These are phyloP conservation scores for Pseudomyrmex concolor DNA, from an alignment of 1,140 invertebrate genomes.

Conservation along the genomic window DNA sequence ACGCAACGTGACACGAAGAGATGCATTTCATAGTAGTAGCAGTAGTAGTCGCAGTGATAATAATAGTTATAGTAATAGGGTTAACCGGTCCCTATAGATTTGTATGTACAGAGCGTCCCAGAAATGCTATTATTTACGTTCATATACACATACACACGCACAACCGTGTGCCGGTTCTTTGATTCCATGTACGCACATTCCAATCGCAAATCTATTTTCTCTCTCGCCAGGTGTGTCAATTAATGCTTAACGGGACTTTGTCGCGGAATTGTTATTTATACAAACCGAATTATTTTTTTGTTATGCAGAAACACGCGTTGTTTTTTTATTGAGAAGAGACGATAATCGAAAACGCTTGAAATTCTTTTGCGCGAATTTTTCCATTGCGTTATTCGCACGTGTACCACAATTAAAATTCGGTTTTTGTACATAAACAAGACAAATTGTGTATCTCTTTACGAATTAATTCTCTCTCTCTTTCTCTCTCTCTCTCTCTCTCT, in stretches of 20 bases:
- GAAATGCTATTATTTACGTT: background rate
- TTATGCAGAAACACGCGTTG: too few species aligned
- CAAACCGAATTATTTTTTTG: too few species aligned
- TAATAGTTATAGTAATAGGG: too few species aligned
- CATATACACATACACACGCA: too few species aligned
- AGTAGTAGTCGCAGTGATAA: background rate
- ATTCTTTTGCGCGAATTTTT: background rate
- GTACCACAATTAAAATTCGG: background rate
- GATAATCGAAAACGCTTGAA: background rate
- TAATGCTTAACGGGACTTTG: too few species aligned
- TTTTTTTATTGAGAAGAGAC: too few species aligned
- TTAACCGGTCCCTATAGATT: conserved; percentile 18
- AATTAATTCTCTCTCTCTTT: conserved; percentile 32
- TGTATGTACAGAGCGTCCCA: conserved; percentile 33
- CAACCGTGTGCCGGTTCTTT: too few species aligned
- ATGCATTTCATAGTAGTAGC: conserved; percentile 32
- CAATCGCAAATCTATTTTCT: too few species aligned
- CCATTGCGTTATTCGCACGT: background rate
- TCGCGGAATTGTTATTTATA: too few species aligned
- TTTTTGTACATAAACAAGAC: background rate
- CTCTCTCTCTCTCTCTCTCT: conserved; percentile 6
- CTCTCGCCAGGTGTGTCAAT: too few species aligned
- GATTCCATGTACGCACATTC: too few species aligned
- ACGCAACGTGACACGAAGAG: conserved; percentile 44
- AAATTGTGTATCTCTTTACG: background rate